These are phyloP conservation scores for Oceanodroma leucorhoa DNA, from an alignment of 2,797 vertebrate species.

Conservation along the genomic window DNA sequence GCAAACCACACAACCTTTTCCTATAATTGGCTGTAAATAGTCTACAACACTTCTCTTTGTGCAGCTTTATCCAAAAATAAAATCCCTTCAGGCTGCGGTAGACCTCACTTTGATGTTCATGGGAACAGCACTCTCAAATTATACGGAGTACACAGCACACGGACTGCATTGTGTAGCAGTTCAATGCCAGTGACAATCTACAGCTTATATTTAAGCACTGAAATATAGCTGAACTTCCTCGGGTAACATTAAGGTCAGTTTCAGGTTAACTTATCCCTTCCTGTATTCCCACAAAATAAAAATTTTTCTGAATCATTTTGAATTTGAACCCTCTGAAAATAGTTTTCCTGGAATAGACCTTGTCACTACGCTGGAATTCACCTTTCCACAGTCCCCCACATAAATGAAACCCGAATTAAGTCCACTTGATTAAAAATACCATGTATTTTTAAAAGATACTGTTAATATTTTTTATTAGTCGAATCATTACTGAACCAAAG, in stretches of 20 bases:
- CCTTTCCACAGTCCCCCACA: not conserved
- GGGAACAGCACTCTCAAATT: conserved; percentile 43
- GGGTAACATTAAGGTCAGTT: conserved; percentile 4
- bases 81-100: conserved; percentile 41
- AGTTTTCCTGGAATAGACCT: not conserved
- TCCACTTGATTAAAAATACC: not conserved
- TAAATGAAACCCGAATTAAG: not conserved
- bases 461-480: not conserved
- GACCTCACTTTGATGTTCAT: conserved; percentile 51
- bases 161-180: not conserved
- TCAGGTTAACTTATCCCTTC: not conserved
- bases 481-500: not conserved
- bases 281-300: not conserved
- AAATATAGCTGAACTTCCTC: conserved; percentile 5
- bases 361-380: not conserved
- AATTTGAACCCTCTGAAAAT: not conserved
- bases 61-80: conserved; percentile 63
- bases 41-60: conserved; percentile 38
- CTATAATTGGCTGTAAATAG: conserved; percentile 45
- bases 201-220: conserved; percentile 15
- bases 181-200: not conserved
- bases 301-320: conserved; percentile 1
- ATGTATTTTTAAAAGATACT: not conserved
- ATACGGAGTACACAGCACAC: not conserved
- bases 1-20: not conserved